Conservation (phyloP, 2,113 vertebrate genomes). For the Cephalopterus ornatus region DNA sequence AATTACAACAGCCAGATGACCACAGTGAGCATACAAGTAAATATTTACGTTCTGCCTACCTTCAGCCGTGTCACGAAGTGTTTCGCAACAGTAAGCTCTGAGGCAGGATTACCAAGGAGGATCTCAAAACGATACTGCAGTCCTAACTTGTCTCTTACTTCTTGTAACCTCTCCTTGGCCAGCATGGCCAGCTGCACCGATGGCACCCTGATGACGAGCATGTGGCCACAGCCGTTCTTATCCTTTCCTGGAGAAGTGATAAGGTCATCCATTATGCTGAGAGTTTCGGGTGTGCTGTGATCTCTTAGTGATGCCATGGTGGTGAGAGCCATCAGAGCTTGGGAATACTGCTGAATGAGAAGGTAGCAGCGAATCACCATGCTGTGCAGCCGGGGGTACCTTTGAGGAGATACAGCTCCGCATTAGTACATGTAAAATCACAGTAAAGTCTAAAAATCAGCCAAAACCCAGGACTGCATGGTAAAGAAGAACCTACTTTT, state of each 20-base stretch:
- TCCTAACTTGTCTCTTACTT: slow-evolving; percentile 91
- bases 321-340: slow-evolving; percentile 95
- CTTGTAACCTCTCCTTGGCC: slow-evolving; percentile 90
- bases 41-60: slow-evolving; percentile 71
- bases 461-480: fast-evolving
- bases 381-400: slow-evolving; percentile 94
- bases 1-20: neutral
- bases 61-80: slow-evolving; percentile 86
- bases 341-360: slow-evolving; percentile 97
- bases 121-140: slow-evolving; percentile 93
- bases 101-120: slow-evolving; percentile 88
- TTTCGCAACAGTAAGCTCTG: slow-evolving; percentile 81
- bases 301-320: slow-evolving; percentile 87
- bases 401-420: slow-evolving; percentile 46
- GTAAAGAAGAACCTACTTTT: neutral
- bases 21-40: neutral
- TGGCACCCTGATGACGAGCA: slow-evolving; percentile 94
- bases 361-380: slow-evolving; percentile 98
- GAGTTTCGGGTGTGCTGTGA: slow-evolving; percentile 93
- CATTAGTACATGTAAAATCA: neutral
- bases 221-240: slow-evolving; percentile 87
- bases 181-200: slow-evolving; percentile 95
- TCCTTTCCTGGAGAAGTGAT: slow-evolving; percentile 85
- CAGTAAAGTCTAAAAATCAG: neutral
- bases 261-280: slow-evolving; percentile 94